Conservation (phyloP, 1,140 invertebrate species). For the Drosophila ercepeae region DNA sequence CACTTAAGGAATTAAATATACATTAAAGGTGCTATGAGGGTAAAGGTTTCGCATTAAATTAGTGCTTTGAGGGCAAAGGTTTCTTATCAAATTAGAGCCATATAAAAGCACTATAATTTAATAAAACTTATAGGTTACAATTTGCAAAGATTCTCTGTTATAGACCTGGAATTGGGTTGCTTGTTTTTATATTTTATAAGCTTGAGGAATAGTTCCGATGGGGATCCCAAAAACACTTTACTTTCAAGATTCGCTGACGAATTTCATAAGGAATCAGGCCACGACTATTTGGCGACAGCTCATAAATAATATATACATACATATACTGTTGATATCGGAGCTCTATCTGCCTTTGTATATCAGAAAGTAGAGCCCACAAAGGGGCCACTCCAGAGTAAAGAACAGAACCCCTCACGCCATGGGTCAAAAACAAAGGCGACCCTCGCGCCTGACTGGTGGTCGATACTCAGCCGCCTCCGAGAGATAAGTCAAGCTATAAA, state of each 20-base stretch:
- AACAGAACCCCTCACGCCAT: conserved; percentile 27
- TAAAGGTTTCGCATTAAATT: no score
- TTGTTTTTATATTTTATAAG: no score
- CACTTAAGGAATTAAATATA: no score
- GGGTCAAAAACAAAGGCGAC: conserved; percentile 49
- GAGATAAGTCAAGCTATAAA: conserved; percentile 29
- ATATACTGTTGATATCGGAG: neutral
- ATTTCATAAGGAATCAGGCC: conserved; percentile 15
- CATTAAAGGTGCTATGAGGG: no score
- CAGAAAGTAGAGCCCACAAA: conserved; percentile 15
- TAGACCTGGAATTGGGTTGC: no score
- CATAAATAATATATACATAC: no score
- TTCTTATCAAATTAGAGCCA: no score
- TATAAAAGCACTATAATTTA: neutral
- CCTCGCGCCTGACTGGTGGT: conserved; percentile 19
- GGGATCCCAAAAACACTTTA: no score
- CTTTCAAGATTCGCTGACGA: conserved; percentile 8
- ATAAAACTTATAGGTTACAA: neutral
- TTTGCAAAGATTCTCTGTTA: no score
- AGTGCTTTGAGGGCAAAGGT: neutral
- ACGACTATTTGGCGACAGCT: conserved; percentile 12
- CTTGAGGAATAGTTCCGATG: no score
- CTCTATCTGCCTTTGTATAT: conserved; percentile 30
- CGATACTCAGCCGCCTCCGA: conserved; percentile 14
- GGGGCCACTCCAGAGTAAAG: conserved; percentile 23